Evolutionary conservation across 1,140 invertebrate genomes (phyloP), one percentile per base, ranked within the genome.

Genomic region (Drosophila nannoptera): DNA sequence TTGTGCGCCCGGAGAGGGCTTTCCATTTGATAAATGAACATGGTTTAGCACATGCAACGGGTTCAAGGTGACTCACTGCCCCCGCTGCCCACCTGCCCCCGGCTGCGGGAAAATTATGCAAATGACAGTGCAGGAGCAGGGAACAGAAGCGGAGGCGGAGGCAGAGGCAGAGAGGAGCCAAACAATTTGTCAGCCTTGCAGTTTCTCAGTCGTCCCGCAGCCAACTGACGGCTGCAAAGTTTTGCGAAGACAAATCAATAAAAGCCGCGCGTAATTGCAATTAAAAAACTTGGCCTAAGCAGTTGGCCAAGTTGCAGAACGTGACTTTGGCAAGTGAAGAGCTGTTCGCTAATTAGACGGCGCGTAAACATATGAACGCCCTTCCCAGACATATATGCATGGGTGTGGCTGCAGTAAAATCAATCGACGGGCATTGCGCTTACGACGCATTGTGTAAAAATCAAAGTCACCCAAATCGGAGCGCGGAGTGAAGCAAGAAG

Each of bases 21-120:
- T 74, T 77, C 67, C 65, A 72, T 67, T 81, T 81, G 77, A 81
- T 82, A 81, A 81, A 81, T 81, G 73, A 68, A 36, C 69, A 64
- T 35, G 68, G 71, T 59, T 58, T 42, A 58, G 5, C 59, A 56
- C 66, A 70, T 74, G 59, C 16, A 58, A 62, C 38, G 64, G 59
- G 77, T 81, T 81, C 77, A 81, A 81, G 77, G 77, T 80, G 74
- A 81, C 61, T 62, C 54, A 48, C 58, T n/a, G n/a, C n/a, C 38
- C 33, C 64, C 12, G 6, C 22, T 2, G 22, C 22, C n/a, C 58
- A 65, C 59, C 49, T 72, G 68, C 63, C 54, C 54, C 69, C 69
- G 66, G 55, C 50, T 31, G 33, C 12, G 36, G 48, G 55, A 67
- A 67, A 70, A 76, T 81, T 81, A 81, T 81, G 77, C 66, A 81